Percentiles rank a stretch among this genome's conserved stretches.
These are phyloP conservation scores for Rotaria magnacalcarata DNA, from an alignment of 2,888 invertebrate genomes.

Conservation along the genomic window DNA sequence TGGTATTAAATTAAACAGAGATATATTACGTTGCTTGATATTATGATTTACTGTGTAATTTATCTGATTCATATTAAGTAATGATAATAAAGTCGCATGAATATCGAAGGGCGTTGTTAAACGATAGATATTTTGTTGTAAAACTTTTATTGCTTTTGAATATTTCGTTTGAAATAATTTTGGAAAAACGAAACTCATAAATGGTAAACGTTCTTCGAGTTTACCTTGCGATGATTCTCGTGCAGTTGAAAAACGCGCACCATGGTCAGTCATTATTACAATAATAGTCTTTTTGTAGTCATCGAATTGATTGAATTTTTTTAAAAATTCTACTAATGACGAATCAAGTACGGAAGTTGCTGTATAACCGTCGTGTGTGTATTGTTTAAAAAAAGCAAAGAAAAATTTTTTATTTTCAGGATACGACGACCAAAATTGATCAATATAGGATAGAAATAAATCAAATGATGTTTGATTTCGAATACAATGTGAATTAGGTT, in stretches of 20 bases:
- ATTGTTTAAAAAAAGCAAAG: slow-evolving; percentile 53
- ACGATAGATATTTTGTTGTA: slow-evolving; percentile 66
- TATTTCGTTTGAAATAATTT: slow-evolving; percentile 68
- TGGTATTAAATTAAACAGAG: slow-evolving; percentile 73
- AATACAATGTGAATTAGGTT: not conserved
- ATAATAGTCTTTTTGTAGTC: slow-evolving; percentile 65
- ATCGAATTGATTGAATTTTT: slow-evolving; percentile 48
- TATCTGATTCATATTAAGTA: not conserved
- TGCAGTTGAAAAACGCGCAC: slow-evolving; percentile 78
- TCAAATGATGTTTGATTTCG: slow-evolving; percentile 48
- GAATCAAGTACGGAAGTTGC: slow-evolving; percentile 53
- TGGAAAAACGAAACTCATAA: slow-evolving; percentile 72
- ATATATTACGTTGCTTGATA: slow-evolving; percentile 53
- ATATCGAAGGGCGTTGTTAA: slow-evolving; percentile 79
- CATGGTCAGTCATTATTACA: slow-evolving; percentile 78
- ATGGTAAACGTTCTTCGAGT: slow-evolving; percentile 80
- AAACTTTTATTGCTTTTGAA: slow-evolving; percentile 66
- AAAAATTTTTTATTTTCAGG: slow-evolving; percentile 50
- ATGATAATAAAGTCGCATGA: slow-evolving; percentile 70
- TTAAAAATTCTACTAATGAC: slow-evolving; percentile 51
- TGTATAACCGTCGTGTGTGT: slow-evolving; percentile 53
- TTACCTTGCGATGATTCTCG: slow-evolving; percentile 72
- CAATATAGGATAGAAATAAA: slow-evolving; percentile 53
- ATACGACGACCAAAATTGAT: not conserved
- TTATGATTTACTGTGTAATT: not conserved